Conservation (phyloP, 2,888 invertebrate species). For the Allygus modestus region DNA sequence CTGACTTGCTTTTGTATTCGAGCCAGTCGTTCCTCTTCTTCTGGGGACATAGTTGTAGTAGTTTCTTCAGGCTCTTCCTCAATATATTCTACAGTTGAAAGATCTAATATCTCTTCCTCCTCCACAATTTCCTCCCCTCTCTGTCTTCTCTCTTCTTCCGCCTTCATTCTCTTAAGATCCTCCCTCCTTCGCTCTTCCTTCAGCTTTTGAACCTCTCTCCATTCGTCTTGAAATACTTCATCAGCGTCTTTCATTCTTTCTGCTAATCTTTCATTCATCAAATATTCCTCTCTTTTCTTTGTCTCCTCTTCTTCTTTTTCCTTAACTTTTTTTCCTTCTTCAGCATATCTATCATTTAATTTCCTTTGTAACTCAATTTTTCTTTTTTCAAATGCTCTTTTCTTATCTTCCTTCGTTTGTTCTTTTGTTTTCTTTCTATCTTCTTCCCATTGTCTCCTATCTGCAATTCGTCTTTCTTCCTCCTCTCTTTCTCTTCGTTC, state of each 20-base stretch:
- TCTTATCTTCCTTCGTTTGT: constrained; percentile 13
- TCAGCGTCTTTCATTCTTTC: constrained; percentile 39
- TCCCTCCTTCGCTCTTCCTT: constrained; percentile 42
- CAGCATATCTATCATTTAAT: constrained; percentile 2
- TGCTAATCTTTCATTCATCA: constrained; percentile 3
- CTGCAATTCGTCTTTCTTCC: neutral
- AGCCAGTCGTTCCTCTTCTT: constrained; percentile 18
- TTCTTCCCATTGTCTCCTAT: constrained; percentile 16
- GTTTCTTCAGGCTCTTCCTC: neutral
- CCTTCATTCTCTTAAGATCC: neutral
- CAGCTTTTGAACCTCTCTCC: constrained; percentile 19
- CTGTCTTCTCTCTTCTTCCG: constrained; percentile 33
- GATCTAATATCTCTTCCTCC: constrained; percentile 20
- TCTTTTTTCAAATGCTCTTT: constrained; percentile 13
- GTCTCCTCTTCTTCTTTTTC: constrained; percentile 20
- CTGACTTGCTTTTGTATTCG: constrained; percentile 23
- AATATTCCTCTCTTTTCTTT: constrained; percentile 28
- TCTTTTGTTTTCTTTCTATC: constrained; percentile 29
- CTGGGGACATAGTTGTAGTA: constrained; percentile 34
- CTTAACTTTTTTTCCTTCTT: constrained; percentile 40
- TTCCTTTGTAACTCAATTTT: constrained; percentile 15
- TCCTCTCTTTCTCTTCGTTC: constrained; percentile 25
- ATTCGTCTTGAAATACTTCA: constrained; percentile 43
- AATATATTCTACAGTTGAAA: neutral
- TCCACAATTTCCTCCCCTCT: neutral